Conservation (phyloP, 37 sponge, comb jelly and placozoan species). For the Halisarca cf. caerulea region DNA sequence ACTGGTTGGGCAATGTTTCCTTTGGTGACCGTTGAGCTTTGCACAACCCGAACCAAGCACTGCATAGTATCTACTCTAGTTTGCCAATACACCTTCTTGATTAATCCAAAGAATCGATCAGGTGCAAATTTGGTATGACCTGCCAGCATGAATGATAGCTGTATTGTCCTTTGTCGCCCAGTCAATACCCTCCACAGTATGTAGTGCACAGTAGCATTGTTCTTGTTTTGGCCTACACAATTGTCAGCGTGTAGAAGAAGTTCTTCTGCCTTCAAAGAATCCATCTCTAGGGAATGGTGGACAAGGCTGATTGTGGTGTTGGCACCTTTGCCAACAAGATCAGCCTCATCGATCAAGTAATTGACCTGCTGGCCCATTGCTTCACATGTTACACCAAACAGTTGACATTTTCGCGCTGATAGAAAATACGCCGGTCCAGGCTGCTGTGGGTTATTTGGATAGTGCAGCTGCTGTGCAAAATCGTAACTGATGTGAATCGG, state of each 20-base stretch:
- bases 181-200: background rate
- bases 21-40: background rate
- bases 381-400: constrained; percentile 32
- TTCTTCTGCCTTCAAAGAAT: background rate
- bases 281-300: background rate
- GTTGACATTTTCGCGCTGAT: constrained; percentile 6
- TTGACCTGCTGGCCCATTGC: background rate
- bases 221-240: constrained; percentile 13
- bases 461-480: background rate
- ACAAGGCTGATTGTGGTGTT: background rate
- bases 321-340: constrained; percentile 18
- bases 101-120: background rate
- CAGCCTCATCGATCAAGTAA: constrained; percentile 18
- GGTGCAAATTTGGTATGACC: background rate
- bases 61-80: background rate
- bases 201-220: background rate
- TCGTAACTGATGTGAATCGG: constrained; percentile 23
- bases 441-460: constrained; percentile 21
- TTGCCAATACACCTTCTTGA: background rate
- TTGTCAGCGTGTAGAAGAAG: background rate
- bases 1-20: background rate
- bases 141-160: constrained; percentile 4
- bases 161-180: too few species aligned
- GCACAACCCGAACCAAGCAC: background rate
- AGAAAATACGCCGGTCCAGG: constrained; percentile 31